Percentiles rank a stretch among this genome's conserved stretches.
phyloP scores from a whole-genome alignment of 2,888 invertebrate species.

The Buathra laborator region DNA sequence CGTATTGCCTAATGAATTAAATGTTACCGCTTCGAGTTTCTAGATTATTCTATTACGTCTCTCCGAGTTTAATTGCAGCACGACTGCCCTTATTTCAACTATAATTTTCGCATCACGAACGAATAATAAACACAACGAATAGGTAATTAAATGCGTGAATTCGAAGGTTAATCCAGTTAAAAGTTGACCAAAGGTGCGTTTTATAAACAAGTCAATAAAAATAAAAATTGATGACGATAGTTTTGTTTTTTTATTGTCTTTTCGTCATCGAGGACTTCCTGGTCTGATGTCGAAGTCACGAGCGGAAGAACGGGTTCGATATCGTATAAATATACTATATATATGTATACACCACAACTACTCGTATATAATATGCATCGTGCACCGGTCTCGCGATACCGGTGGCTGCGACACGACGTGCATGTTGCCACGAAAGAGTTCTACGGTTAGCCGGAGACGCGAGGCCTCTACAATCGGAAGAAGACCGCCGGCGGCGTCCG shows the following conservation, averaged over 20 bases:
- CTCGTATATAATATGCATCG: constrained; percentile 25
- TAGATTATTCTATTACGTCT: too few relatives aligned
- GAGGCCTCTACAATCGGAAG: constrained; percentile 61
- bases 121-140: too few relatives aligned
- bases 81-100: too few relatives aligned
- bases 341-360: neutral
- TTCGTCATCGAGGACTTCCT: constrained; percentile 7
- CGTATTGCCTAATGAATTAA: too few relatives aligned
- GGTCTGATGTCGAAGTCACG: neutral
- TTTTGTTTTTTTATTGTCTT: neutral
- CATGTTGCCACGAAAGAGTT: constrained; percentile 44
- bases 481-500: constrained; percentile 51
- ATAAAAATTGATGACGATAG: neutral
- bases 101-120: too few relatives aligned
- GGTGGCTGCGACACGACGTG: constrained; percentile 36
- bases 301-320: constrained; percentile 5
- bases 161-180: neutral
- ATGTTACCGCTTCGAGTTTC: too few relatives aligned
- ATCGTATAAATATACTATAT: constrained; percentile 1
- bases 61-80: too few relatives aligned
- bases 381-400: constrained; percentile 15
- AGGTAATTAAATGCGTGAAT: neutral
- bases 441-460: constrained; percentile 35
- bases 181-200: neutral
- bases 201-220: neutral